A percentile compares a stretch with the other conserved stretches of the same genome.
These are phyloP conservation scores for Esox lucius DNA, from an alignment of 2,797 vertebrate species.

Conservation along the genomic window DNA sequence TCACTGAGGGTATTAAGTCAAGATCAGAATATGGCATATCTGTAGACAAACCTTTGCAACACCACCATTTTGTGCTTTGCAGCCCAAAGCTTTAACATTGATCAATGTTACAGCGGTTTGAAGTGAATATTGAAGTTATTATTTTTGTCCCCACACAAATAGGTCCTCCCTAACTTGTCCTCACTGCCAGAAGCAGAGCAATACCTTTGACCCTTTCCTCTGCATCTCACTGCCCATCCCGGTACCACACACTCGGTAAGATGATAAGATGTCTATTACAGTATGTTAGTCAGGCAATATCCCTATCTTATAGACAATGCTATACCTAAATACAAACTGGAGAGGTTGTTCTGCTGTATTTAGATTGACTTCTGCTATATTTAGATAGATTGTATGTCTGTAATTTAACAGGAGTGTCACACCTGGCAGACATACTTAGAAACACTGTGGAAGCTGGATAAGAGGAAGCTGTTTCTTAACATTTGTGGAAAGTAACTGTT, in stretches of 20 bases:
- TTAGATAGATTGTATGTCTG: background rate
- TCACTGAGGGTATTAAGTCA: too few relatives aligned
- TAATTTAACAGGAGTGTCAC: background rate
- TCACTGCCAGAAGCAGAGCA: constrained; percentile 99
- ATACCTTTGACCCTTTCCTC: constrained; percentile 98
- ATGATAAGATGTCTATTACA: background rate
- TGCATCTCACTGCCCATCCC: constrained; percentile 98
- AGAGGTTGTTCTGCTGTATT: background rate
- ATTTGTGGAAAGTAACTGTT: background rate
- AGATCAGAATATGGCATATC: too few relatives aligned
- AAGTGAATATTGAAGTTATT: background rate
- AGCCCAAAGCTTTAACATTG: background rate
- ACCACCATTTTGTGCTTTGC: too few relatives aligned
- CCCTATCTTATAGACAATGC: background rate
- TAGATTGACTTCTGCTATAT: too few relatives aligned
- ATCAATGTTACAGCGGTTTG: background rate
- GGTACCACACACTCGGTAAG: constrained; percentile 79
- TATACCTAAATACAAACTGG: background rate
- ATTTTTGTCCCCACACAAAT: background rate
- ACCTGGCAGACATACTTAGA: background rate
- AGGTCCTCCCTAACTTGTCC: constrained; percentile 98
- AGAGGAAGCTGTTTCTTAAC: background rate
- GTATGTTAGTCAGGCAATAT: background rate
- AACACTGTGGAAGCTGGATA: background rate
- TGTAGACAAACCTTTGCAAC: too few relatives aligned